Base-by-base conservation (phyloP, 2,797 vertebrate species). In the Anguilla anguilla region DNA sequence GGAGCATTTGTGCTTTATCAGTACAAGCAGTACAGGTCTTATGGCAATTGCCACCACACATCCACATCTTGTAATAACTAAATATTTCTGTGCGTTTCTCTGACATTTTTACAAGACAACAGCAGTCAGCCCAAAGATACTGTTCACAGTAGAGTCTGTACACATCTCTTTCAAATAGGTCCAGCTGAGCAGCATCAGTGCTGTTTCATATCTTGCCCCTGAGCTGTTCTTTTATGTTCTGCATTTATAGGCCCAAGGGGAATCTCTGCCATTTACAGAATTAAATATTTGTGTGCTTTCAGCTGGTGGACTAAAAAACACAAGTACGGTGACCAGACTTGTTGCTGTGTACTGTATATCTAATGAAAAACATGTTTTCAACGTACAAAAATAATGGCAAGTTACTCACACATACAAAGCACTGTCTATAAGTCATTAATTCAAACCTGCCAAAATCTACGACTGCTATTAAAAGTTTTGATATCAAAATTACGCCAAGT, bases 81-180 rank as follows among this genome's bases (percentile, higher is more conserved):
- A 89, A 83, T 92, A 92, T 90, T 90, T 91, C 90, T 89, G 91
- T 92, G 87, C 64, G 61, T 88, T 83, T 82, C 89, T 91, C 90
- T 92, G 90, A 91, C 91, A 91, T 92, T 91, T 90, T 91, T 89
- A 86, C 57, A 87, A 89, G 88, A 91, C 89, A 90, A 92, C 89
- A 89, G 82, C 87, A 88, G 89, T 87, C 89, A 88, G 88, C 88
- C 84, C 64, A 87, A 19, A 22, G 77, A 2, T 86, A 28, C 13
- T 19, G 39, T 5, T 17, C 43, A 84, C 53, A 61, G 67, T 51
- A 74, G 6, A 25, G 55, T 61, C 46, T 35, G 43, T 28, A 57
- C 61, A 35, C 31, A 0, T 46, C n/a, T 25, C n/a, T 3, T 19
- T 49, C 53, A 11, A 22, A 77, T 59, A n/a, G 46, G 46, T 74